These are phyloP conservation scores for Cryptotermes secundus DNA, from an alignment of 1,140 invertebrate species.

Conservation along the genomic window DNA sequence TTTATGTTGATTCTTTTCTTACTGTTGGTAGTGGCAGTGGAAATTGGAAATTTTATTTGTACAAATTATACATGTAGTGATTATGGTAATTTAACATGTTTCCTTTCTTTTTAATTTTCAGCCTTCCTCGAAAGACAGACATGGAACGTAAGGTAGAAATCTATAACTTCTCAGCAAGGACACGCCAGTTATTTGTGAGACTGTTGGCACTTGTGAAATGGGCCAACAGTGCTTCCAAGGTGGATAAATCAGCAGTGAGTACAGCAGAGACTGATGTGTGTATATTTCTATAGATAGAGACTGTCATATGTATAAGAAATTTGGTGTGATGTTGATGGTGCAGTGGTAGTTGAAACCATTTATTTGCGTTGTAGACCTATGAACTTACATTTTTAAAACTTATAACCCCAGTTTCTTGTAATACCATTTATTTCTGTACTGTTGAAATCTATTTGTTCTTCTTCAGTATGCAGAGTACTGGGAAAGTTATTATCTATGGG, in stretches of 20 bases:
- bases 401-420: neutral
- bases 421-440: neutral
- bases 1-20: conserved; percentile 26
- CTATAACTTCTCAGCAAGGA: conserved; percentile 92
- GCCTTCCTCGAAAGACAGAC: conserved; percentile 93
- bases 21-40: neutral
- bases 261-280: neutral
- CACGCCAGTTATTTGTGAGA: conserved; percentile 91
- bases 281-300: neutral
- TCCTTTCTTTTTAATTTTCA: conserved; percentile 48
- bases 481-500: no score
- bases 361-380: neutral
- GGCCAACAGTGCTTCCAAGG: conserved; percentile 95
- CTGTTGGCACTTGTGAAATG: conserved; percentile 95
- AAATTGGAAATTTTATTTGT: neutral
- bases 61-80: neutral
- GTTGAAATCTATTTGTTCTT: neutral
- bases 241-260: conserved; percentile 91
- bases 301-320: conserved; percentile 24
- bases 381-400: neutral
- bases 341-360: neutral
- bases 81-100: neutral
- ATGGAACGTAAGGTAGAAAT: conserved; percentile 99
- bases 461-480: no score
- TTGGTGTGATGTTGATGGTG: neutral